phyloP scores from a whole-genome alignment of 2,113 vertebrate genomes.

The Rhadina sibilatrix region DNA sequence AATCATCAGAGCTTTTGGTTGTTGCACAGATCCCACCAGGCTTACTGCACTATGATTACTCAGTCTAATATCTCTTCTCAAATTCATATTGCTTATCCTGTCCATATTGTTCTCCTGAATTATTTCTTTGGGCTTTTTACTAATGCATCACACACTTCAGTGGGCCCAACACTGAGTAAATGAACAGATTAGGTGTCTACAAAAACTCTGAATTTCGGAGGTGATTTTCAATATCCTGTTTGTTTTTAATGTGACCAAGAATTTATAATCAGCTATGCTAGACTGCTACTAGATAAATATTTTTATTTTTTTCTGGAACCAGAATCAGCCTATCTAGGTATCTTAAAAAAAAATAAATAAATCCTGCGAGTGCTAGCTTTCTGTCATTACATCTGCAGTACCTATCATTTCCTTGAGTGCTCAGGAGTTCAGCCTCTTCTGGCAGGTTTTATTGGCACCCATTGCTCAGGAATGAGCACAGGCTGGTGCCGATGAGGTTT shows the following conservation, averaged over 20 bases:
- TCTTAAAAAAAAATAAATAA: neutral
- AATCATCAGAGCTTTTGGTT: neutral
- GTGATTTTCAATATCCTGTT: neutral
- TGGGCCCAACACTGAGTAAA: neutral
- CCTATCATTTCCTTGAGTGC: neutral
- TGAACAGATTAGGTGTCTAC: neutral
- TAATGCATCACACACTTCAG: neutral
- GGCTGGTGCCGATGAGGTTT: neutral
- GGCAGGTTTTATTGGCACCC: neutral
- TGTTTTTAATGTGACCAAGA: neutral
- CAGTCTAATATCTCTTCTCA: neutral
- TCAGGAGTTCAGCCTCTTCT: neutral
- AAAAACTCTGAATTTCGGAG: neutral
- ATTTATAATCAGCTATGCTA: neutral
- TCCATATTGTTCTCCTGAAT: neutral
- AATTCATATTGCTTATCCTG: neutral
- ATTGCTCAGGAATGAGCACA: neutral
- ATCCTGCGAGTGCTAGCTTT: neutral
- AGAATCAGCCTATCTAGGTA: neutral
- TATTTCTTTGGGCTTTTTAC: neutral
- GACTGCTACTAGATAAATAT: neutral
- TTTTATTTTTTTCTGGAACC: neutral
- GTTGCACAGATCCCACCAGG: neutral
- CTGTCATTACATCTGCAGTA: neutral
- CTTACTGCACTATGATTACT: neutral